Evolutionary conservation across 1,140 invertebrate genomes (phyloP).

Genomic region (Bombus pascuorum): DNA sequence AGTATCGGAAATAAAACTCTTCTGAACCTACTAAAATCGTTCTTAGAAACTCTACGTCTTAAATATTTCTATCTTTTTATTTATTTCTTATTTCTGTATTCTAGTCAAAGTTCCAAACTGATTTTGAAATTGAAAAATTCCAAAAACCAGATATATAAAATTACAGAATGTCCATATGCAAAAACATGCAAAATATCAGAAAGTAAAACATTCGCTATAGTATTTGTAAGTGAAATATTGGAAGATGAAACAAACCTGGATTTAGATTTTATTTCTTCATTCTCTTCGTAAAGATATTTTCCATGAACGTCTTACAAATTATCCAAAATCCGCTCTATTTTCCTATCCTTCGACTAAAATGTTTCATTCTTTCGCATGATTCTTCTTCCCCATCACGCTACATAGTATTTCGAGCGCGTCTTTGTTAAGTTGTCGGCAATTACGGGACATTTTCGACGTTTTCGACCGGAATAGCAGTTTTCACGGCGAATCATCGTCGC

Average conservation of each 20-base stretch:
- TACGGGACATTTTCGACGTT: conserved; percentile 5
- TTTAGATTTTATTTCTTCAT: background rate
- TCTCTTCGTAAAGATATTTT: background rate
- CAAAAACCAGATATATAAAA: no score
- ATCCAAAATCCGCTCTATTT: background rate
- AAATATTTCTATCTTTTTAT: background rate
- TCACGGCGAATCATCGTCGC: background rate
- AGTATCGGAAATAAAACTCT: background rate
- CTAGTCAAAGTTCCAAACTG: no score
- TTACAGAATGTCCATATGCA: background rate
- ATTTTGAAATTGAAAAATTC: no score
- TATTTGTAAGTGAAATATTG: background rate
- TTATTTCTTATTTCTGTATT: no score
- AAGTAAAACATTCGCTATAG: background rate
- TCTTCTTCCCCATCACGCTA: background rate
- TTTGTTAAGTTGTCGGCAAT: conserved; percentile 3
- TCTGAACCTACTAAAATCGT: background rate
- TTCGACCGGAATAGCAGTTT: background rate
- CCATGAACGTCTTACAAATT: background rate
- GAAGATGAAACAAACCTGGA: background rate
- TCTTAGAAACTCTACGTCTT: background rate
- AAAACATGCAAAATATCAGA: background rate
- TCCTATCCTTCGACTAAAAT: background rate
- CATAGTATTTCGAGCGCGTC: background rate
- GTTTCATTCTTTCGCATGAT: background rate